Base-by-base conservation (phyloP, 35 echinoderm and acorn worm genomes). In the Strongylocentrotus purpuratus region DNA sequence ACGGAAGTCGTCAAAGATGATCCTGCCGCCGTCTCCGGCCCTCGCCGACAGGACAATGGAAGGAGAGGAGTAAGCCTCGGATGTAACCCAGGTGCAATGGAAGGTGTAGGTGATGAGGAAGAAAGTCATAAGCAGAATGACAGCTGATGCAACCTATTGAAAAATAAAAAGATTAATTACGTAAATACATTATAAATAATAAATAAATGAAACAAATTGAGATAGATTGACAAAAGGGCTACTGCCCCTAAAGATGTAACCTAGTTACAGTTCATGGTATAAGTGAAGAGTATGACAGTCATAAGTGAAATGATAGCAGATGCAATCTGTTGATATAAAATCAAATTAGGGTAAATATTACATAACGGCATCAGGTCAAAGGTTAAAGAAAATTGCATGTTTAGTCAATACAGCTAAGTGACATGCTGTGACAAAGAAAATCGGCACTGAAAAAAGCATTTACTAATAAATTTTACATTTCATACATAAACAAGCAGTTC, bases 1-100 rank as follows among this genome's bases (percentile, higher is more conserved):
- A n/a, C 98, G 96, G 97, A 99, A 99, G 86, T 99, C 98, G 61
- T 99, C 98, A 96, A 99, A 99, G 46, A 99, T 99, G 47, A 99
- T 98, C 22, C 98, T 89, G 45, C 98, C 97, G 7, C 98, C 98
- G 48, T 99, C 98, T 4, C 98, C 98, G 47, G 96, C 96, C 50
- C 97, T 92, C 5, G 97, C 98, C 31, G 98, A 99, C 18, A 98
- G 94, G 22, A 99, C 97, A n/a, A 98, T 98, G 50, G 97, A 98
- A 41, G 97, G 97, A 18, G 98, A 99, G 1, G 97, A 98, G 86
- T 98, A 98, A 33, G 97, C 97, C 94, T 99, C 97, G 0, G 98
- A 98, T 17, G 97, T 98, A 5, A 98, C 98, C 98, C 98, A 99
- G 92, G 98, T 99, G 65, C 98, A 99, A 50, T 99, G 98, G 95